These are phyloP conservation scores for Taenioides sp. DNA, from an alignment of 2,797 vertebrate genomes.

Conservation along the genomic window DNA sequence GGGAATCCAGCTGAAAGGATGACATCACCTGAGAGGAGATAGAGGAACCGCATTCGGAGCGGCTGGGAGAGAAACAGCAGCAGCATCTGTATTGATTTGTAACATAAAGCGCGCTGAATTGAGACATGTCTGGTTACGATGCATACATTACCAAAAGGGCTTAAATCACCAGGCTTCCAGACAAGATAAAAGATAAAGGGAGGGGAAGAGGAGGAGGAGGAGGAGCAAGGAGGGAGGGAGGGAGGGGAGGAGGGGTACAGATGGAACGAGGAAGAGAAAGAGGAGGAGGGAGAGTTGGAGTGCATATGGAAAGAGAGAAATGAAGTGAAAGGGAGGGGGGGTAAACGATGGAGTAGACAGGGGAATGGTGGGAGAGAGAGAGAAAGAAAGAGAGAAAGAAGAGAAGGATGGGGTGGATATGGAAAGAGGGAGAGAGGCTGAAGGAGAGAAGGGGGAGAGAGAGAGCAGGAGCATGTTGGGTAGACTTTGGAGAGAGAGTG, in stretches of 20 bases:
- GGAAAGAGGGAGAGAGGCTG: no score
- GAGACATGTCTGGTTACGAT: conserved; percentile 32
- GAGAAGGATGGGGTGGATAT: no score
- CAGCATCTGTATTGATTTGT: conserved; percentile 84
- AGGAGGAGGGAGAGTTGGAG: not conserved
- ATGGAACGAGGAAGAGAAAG: not conserved
- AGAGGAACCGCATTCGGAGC: conserved; percentile 90
- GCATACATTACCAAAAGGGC: conserved; percentile 57
- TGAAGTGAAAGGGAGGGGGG: not conserved
- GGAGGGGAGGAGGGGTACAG: not conserved
- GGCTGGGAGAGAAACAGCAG: conserved; percentile 71
- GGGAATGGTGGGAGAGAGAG: not conserved
- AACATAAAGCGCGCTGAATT: conserved; percentile 67
- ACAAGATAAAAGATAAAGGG: conserved; percentile 26
- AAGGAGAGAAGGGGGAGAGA: no score
- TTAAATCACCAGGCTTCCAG: conserved; percentile 46
- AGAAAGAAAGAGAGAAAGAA: no score
- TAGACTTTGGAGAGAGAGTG: no score
- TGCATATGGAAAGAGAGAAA: no score
- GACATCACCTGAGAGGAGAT: conserved; percentile 92
- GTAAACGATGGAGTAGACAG: not conserved
- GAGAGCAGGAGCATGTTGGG: no score
- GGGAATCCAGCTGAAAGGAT: conserved; percentile 92
- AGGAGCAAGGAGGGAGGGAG: not conserved
- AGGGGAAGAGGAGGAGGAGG: conserved; percentile 31